Evolutionary conservation across 2,113 vertebrate species (phyloP), one percentile per base, ranked within the genome.

Genomic region (Caranx melampygus): DNA sequence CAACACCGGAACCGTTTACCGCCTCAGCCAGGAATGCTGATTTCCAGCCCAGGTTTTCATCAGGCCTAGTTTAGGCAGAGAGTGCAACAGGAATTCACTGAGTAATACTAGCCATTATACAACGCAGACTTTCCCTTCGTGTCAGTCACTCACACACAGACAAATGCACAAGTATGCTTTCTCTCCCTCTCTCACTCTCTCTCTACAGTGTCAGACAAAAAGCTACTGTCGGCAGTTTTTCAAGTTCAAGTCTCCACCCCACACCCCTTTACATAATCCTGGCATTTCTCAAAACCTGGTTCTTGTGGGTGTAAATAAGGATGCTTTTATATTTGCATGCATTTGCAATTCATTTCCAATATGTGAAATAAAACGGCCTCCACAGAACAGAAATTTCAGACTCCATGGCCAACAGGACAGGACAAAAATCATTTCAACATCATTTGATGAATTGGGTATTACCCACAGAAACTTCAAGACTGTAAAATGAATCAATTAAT

Each of bases 1-100:
- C 85, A 87, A 83, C 89, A 73, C 79, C 78, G 80, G 89, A 91
- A 90, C 76, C 64, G 8, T 86, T 92, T 70, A 86, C 82, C 42
- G 82, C 85, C 84, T 81, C 80, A 44, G 78, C 72, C 81, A 87
- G 89, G 92, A 93, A 93, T 90, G 89, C 69, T n/a, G 81, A 82
- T 81, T 86, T 90, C 76, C 84, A 83, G 84, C 44, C 78, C 84
- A 77, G 83, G 77, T 85, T 90, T 88, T 89, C 80, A 88, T 88
- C 86, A 75, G 81, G 62, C 78, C 81, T 54, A 78, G 86, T 83
- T 85, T 83, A 81, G 80, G 59, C 82, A 80, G 75, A 74, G 75
- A 82, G 65, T 5, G 57, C 64, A 72, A 66, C 73, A 88, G 62
- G 81, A 87, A 83, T 84, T 83, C 77, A 82, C 61, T 73, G 72